Percentiles rank a stretch among this genome's conserved stretches.
Conservation (phyloP, 1,140 invertebrate genomes). For the Listronotus oregonensis region DNA sequence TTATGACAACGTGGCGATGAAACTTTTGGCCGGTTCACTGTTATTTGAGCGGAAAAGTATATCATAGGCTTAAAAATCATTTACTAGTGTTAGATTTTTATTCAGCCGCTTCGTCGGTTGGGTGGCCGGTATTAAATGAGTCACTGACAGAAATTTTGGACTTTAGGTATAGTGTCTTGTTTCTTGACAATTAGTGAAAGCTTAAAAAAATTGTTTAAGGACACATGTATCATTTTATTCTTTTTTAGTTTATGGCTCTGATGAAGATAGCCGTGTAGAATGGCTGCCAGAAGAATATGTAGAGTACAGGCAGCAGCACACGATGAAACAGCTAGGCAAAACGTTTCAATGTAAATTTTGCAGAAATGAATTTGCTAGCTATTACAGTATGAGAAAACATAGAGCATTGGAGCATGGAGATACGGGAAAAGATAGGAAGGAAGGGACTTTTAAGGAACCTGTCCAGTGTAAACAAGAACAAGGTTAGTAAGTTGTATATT, state of each 20-base stretch:
- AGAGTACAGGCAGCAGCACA: conserved; percentile 35
- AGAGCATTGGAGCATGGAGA: conserved; percentile 26
- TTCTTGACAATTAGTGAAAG: too few species aligned
- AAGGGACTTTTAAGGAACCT: conserved; percentile 7
- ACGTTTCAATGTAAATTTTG: conserved; percentile 25
- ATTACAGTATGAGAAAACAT: conserved; percentile 26
- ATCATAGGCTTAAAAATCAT: too few species aligned
- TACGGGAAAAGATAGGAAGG: conserved; percentile 15
- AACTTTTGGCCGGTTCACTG: too few species aligned
- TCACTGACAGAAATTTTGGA: too few species aligned
- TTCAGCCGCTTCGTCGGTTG: too few species aligned
- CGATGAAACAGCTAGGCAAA: conserved; percentile 5
- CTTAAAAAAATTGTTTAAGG: too few species aligned
- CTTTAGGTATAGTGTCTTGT: too few species aligned
- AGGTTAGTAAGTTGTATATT: neutral
- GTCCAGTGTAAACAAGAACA: neutral
- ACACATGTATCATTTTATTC: too few species aligned
- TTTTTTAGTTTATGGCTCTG: conserved; percentile 26
- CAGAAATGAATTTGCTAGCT: conserved; percentile 8
- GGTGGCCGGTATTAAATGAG: too few species aligned
- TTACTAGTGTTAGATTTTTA: too few species aligned
- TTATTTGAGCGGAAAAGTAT: too few species aligned
- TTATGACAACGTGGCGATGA: too few species aligned
- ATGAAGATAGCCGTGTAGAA: conserved; percentile 31
- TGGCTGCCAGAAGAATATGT: conserved; percentile 41